Evolutionary conservation across 2,888 invertebrate species (phyloP), one percentile per base, ranked within the genome.

Genomic region (Himalopsyche kuldschensis): DNA sequence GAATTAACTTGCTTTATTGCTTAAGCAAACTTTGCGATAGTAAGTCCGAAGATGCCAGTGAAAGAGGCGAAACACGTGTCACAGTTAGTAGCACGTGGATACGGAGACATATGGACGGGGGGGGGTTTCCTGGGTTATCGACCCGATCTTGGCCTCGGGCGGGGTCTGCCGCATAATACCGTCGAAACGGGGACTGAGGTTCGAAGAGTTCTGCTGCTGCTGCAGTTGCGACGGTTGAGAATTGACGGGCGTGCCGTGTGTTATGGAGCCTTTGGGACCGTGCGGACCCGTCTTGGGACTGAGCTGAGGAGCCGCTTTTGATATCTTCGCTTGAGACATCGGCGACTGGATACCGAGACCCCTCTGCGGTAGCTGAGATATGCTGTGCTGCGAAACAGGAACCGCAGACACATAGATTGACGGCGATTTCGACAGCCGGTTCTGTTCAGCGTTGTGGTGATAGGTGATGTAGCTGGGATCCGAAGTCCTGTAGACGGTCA

Each of bases 91-190:
- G 90, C 84, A 91, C 86, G 86, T 91, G 93, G n/a, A 88, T 89
- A 93, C 80, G 87, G 91, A 90, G 94, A 94, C 84, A 94, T 90
- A 87, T 95, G 95, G 1, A 98, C 95, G 0, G 98, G 98, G n/a
- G n/a, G n/a, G n/a, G 0, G 98, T 98, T 0, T 98, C 98, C 87
- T 97, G 96, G 0, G 97, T 98, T 80, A 98, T 98, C 0, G 97
- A 97, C 3, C 97, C 97, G 87, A 94, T 90, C 84, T 94, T 93
- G 10, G 94, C 92, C 86, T 92, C 92, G 0, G 94, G 93, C 0
- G 93, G 92, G 75, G 94, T 94, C 86, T 94, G 92, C 0, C 94
- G 88, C 32, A 94, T 89, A 79, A 93, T 88, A 1, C 90, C 90
- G 83, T 95, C 95, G 87, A 92, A 93, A 35, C 93, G 90, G 63